Conservation (phyloP, 2,888 invertebrate species). For the Zygothrica quintamaculata region DNA sequence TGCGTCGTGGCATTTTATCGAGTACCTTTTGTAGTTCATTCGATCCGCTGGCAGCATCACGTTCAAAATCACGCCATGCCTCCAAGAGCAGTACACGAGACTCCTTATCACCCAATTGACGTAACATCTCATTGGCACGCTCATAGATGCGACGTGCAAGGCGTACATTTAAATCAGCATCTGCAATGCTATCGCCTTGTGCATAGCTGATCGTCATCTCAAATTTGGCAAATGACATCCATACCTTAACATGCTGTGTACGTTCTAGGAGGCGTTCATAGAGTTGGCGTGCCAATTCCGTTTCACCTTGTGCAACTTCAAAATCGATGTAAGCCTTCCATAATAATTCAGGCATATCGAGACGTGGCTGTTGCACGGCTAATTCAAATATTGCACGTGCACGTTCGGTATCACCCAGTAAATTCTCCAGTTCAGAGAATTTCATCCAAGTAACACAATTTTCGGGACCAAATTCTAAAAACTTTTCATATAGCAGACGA, state of each 20-base stretch:
- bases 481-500: conserved; percentile 98
- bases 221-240: conserved; percentile 99
- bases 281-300: conserved; percentile 93
- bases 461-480: conserved; percentile 97
- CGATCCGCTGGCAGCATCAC: conserved; percentile 91
- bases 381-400: conserved; percentile 97
- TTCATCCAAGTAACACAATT: conserved; percentile 99
- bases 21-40: conserved; percentile 89
- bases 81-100: conserved; percentile 96
- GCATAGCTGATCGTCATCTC: conserved; percentile 90
- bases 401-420: conserved; percentile 96
- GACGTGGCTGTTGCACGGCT: conserved; percentile 94
- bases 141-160: conserved; percentile 94
- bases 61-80: conserved; percentile 98
- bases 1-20: conserved; percentile 95
- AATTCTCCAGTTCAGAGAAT: conserved; percentile 98
- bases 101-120: conserved; percentile 92
- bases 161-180: conserved; percentile 88
- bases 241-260: conserved; percentile 98
- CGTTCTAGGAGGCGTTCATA: conserved; percentile 96
- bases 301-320: conserved; percentile 96
- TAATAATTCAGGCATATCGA: conserved; percentile 99
- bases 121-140: conserved; percentile 93
- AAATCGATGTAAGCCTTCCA: conserved; percentile 99
- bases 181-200: conserved; percentile 80